phyloP scores from a whole-genome alignment of 2,888 invertebrate genomes.

The Eristalinus sepulchralis region DNA sequence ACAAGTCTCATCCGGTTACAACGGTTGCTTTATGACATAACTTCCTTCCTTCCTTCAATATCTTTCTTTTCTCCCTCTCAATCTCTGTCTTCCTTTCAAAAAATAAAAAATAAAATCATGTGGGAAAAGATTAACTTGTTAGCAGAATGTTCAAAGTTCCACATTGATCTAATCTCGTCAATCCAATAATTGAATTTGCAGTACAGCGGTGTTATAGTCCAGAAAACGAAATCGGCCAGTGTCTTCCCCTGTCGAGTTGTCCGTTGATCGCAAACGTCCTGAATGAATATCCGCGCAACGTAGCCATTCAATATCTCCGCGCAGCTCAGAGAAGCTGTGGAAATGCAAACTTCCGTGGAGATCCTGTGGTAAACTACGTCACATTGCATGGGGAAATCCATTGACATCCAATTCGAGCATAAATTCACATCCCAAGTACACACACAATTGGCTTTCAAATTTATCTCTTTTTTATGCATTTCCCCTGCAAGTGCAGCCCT shows the following conservation, averaged over 20 bases:
- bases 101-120: no score
- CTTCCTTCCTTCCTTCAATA: no score
- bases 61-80: no score
- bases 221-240: slow-evolving; percentile 77
- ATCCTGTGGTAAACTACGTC: slow-evolving; percentile 77
- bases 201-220: slow-evolving; percentile 77
- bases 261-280: slow-evolving; percentile 77
- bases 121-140: no score
- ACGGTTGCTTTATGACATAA: no score
- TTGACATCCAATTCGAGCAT: background rate
- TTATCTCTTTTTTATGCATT: background rate
- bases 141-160: no score
- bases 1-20: no score
- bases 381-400: slow-evolving; percentile 37
- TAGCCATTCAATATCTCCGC: slow-evolving; percentile 76
- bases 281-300: slow-evolving; percentile 72
- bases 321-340: slow-evolving; percentile 77
- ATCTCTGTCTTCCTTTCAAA: no score
- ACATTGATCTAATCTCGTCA: no score
- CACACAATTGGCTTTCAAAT: background rate
- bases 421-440: background rate
- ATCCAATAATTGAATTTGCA: slow-evolving; percentile 14
- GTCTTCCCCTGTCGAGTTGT: slow-evolving; percentile 76
- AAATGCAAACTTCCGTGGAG: slow-evolving; percentile 75
- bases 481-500: background rate